phyloP scores from a whole-genome alignment of 37 sponge, comb jelly and placozoan genomes.

The Eunapius fragilis region DNA sequence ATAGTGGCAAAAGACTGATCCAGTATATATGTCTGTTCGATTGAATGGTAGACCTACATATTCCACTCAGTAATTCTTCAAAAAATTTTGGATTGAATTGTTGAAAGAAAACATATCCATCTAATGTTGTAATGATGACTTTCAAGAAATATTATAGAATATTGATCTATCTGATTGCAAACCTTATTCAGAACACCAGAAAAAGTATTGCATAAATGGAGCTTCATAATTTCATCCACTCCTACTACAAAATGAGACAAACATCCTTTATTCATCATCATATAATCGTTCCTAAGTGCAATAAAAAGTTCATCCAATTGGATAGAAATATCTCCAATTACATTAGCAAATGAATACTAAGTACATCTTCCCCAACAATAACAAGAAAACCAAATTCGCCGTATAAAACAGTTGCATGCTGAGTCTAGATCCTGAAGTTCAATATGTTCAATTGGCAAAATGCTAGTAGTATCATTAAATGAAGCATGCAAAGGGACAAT shows the following conservation, averaged over 20 bases:
- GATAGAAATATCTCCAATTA: background rate
- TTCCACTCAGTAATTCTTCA: background rate
- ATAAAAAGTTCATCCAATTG: background rate
- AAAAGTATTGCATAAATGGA: background rate
- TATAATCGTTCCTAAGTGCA: background rate
- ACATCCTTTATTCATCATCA: background rate
- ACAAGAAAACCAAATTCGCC: background rate
- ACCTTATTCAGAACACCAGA: background rate
- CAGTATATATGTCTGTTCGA: background rate
- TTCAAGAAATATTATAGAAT: background rate
- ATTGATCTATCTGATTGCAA: background rate
- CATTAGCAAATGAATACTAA: background rate
- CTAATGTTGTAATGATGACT: background rate
- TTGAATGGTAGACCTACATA: background rate
- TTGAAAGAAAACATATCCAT: background rate
- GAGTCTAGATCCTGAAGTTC: background rate
- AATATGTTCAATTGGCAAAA: background rate
- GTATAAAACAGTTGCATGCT: background rate
- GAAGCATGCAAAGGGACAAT: background rate
- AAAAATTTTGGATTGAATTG: background rate
- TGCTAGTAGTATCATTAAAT: background rate
- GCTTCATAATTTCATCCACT: background rate
- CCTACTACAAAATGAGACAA: background rate
- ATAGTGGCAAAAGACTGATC: background rate
- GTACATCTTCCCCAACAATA: background rate